Evolutionary conservation across 2,113 vertebrate genomes (phyloP).

Genomic region (Scytalopus superciliaris): DNA sequence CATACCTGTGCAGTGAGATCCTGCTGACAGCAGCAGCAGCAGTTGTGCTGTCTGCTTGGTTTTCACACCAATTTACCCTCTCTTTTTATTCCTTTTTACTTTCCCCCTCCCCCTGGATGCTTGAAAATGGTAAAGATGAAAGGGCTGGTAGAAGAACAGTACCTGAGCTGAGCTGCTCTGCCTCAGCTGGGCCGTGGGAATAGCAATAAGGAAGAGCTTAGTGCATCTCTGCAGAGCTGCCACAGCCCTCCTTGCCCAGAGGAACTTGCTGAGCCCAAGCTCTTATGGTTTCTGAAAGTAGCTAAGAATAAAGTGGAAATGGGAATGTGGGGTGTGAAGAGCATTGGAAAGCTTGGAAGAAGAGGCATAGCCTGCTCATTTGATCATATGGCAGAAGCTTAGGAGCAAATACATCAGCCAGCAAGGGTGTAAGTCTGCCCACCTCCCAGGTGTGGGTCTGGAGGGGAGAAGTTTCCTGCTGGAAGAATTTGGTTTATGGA

Average conservation of each 20-base stretch:
- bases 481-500: background rate
- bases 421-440: background rate
- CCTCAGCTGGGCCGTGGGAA: background rate
- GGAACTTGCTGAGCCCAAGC: background rate
- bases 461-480: background rate
- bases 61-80: background rate
- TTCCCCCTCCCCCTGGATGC: accelerated
- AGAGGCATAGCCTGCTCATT: background rate
- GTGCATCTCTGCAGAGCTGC: background rate
- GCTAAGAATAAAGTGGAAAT: background rate
- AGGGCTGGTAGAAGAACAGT: background rate
- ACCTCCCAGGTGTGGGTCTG: background rate
- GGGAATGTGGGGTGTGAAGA: background rate
- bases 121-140: background rate
- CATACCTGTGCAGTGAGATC: background rate
- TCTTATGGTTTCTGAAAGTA: background rate
- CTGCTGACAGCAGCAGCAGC: background rate
- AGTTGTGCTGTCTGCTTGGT: background rate
- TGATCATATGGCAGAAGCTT: background rate
- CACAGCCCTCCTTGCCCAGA: background rate
- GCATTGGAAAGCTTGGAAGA: background rate
- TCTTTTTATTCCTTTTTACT: background rate
- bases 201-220: background rate
- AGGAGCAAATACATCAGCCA: background rate
- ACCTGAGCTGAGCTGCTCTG: background rate